phyloP scores from a whole-genome alignment of 2,113 vertebrate species.

The Nymphicus hollandicus region DNA sequence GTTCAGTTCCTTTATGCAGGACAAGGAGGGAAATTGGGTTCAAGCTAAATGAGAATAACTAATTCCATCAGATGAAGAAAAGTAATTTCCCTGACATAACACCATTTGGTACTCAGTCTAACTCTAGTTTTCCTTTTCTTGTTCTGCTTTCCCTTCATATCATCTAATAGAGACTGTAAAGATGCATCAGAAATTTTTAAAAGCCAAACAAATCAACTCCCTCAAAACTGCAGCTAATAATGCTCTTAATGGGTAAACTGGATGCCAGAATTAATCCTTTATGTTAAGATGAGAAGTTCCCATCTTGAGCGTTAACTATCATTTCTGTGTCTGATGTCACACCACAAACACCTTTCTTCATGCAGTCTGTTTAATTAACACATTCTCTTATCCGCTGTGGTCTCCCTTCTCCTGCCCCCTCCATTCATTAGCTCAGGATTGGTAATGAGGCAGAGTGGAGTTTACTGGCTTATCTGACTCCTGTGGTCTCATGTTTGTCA shows the following conservation, averaged over 20 bases:
- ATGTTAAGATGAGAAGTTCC: background rate
- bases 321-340: background rate
- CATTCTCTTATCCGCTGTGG: background rate
- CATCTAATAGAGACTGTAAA: background rate
- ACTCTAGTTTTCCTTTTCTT: background rate
- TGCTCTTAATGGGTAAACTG: background rate
- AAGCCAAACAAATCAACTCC: background rate
- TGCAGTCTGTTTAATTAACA: background rate
- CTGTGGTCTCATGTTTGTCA: background rate
- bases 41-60: background rate
- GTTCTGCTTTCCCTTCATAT: background rate
- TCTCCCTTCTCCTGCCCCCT: background rate
- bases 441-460: fast-evolving
- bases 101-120: background rate
- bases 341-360: background rate
- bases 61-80: background rate
- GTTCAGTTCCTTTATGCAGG: background rate
- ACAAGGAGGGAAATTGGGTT: background rate
- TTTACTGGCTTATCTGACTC: background rate
- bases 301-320: background rate
- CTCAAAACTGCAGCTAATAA: background rate
- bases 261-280: background rate
- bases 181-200: background rate
- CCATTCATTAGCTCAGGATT: background rate
- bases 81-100: background rate